Conservation (phyloP, 2,113 vertebrate species). For the Benthochromis sp. region DNA sequence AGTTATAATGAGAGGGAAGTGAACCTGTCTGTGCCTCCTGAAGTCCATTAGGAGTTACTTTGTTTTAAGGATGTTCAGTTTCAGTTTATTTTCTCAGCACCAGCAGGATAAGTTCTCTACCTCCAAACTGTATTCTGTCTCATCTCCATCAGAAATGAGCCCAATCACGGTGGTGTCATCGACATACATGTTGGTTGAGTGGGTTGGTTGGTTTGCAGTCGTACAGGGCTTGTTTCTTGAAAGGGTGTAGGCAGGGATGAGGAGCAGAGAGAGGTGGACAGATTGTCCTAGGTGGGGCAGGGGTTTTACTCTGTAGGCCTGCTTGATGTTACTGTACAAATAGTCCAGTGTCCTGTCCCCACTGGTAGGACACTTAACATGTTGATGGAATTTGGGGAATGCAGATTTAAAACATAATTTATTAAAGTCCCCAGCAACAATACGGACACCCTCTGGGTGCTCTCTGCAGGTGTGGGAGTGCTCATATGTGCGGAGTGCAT, state of each 20-base stretch:
- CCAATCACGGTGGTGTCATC: background rate
- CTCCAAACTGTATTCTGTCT: background rate
- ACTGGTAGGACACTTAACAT: background rate
- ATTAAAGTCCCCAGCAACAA: background rate
- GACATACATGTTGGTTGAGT: background rate
- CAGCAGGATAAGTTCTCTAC: background rate
- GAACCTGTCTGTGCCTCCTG: background rate
- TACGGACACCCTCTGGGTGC: background rate
- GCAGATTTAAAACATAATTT: fast-evolving
- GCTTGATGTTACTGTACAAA: background rate
- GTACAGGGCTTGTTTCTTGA: background rate
- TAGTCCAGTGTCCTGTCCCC: background rate
- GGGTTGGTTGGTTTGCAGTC: background rate
- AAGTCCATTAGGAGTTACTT: background rate
- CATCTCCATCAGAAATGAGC: background rate
- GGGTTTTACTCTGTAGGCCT: background rate
- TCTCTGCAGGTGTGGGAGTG: background rate
- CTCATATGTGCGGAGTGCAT: background rate
- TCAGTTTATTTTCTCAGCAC: background rate
- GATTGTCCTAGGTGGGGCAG: background rate
- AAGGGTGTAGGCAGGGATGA: background rate
- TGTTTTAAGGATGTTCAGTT: background rate
- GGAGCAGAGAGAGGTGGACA: background rate
- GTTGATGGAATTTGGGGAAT: background rate
- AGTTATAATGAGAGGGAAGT: background rate